A percentile compares a stretch with the other conserved stretches of the same genome.
These are phyloP conservation scores for Ormyrus pomaceus DNA, from an alignment of 2,888 invertebrate genomes.

Conservation along the genomic window DNA sequence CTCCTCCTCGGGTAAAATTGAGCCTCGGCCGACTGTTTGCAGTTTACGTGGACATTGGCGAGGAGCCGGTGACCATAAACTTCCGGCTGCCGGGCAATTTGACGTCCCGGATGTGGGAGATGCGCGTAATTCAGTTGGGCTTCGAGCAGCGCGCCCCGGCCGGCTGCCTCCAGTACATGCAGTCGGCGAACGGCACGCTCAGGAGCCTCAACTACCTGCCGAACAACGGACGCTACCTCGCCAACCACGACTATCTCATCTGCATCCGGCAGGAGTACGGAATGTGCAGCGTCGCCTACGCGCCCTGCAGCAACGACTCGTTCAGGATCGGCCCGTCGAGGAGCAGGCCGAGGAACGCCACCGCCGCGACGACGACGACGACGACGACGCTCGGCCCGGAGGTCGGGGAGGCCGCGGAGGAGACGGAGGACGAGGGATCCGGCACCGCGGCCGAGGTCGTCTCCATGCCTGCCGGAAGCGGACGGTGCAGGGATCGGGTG, in stretches of 20 bases:
- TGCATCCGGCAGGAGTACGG: slow-evolving; percentile 84
- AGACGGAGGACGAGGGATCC: slow-evolving; percentile 67
- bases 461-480: slow-evolving; percentile 70
- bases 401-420: not conserved
- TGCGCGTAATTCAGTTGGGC: slow-evolving; percentile 85
- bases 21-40: slow-evolving; percentile 61
- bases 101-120: slow-evolving; percentile 86
- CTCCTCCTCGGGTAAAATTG: no score
- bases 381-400: not conserved
- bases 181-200: slow-evolving; percentile 80
- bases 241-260: slow-evolving; percentile 86
- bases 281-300: slow-evolving; percentile 86
- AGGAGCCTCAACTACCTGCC: slow-evolving; percentile 89
- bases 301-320: slow-evolving; percentile 85
- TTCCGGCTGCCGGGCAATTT: slow-evolving; percentile 80
- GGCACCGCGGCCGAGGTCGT: slow-evolving; percentile 70
- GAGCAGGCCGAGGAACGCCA: slow-evolving; percentile 24
- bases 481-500: slow-evolving; percentile 83
- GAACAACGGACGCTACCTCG: slow-evolving; percentile 88
- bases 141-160: slow-evolving; percentile 87
- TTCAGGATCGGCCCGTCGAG: slow-evolving; percentile 83
- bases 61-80: slow-evolving; percentile 77
- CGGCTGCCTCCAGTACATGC: slow-evolving; percentile 86
- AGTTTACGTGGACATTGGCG: slow-evolving; percentile 85
- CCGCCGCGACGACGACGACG: not conserved